These are phyloP conservation scores for Calyptomena viridis DNA, from an alignment of 2,113 vertebrate genomes.

Conservation along the genomic window DNA sequence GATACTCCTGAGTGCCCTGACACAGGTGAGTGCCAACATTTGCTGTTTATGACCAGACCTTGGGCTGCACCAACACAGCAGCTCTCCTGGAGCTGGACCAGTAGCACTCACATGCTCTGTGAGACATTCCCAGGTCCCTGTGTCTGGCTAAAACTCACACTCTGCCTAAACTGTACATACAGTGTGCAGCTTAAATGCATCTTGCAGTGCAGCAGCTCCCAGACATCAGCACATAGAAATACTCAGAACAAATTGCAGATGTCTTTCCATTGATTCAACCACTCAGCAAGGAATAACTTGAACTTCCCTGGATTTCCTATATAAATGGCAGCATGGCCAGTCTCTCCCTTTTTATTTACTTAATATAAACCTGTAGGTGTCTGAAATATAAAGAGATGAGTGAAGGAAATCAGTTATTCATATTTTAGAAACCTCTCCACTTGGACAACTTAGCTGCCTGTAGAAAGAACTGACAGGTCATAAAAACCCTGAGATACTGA, in stretches of 20 bases:
- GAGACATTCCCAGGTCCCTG: background rate
- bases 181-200: background rate
- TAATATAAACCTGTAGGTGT: background rate
- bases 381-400: background rate
- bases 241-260: background rate
- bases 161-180: background rate
- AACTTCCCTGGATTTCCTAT: background rate
- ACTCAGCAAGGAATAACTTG: background rate
- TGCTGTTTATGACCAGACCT: background rate
- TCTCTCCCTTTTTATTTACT: background rate
- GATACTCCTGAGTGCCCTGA: background rate
- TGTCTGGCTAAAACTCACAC: background rate
- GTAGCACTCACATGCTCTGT: accelerated
- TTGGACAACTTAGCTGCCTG: background rate
- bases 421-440: background rate
- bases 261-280: background rate
- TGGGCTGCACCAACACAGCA: background rate
- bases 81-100: background rate
- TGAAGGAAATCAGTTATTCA: background rate
- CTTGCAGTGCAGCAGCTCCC: background rate
- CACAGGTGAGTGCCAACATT: background rate
- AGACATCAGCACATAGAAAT: background rate
- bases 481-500: background rate
- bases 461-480: background rate
- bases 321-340: background rate